Base-by-base conservation (phyloP, 2,888 invertebrate genomes). In the Serrognathus titanus region DNA sequence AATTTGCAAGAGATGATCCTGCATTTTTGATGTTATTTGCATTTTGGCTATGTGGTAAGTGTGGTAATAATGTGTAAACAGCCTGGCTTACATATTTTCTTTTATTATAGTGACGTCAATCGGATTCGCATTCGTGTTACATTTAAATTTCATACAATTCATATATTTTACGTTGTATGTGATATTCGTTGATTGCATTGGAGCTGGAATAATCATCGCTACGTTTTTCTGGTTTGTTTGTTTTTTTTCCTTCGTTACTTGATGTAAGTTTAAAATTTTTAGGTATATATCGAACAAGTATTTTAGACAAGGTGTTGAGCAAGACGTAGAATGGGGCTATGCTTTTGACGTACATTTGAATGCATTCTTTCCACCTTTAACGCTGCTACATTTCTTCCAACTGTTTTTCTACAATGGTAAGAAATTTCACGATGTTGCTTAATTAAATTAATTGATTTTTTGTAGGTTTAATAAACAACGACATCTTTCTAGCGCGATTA, bases 281-380 rank as follows among this genome's bases (percentile, higher is more conserved):
- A 93, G 93, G 93, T 86, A 88, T 72, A 63, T 93, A 35, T 85
- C 88, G 62, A 96, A 96, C 78, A 85, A 84, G 66, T 94, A 89
- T 75, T 75, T 92, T 64, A 81, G 89, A 53, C 85, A 84, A n/a
- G 81, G 81, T 75, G 60, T 83, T 75, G 84, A 85, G 40, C 86
- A 88, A 69, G 90, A 90, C 76, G 94, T 97, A 66, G 98, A 99
- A 78, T 99, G 98, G 98, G 98, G 94, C 4, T 99, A 96, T 79
- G 90, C 95, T 12, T 99, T 99, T 78, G 98, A 99, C 78, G 94
- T 99, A 4, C 98, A 99, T 80, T 84, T 99, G 68, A 99, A 99
- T 80, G 98, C 98, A 2, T 95, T 97, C 79, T 97, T 97, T 78
- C 98, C 98, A n/a, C 89, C 97, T 1, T 82, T 98, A 11, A 89